phyloP scores from a whole-genome alignment of 2,797 vertebrate species.

The Dipus sagitta region DNA sequence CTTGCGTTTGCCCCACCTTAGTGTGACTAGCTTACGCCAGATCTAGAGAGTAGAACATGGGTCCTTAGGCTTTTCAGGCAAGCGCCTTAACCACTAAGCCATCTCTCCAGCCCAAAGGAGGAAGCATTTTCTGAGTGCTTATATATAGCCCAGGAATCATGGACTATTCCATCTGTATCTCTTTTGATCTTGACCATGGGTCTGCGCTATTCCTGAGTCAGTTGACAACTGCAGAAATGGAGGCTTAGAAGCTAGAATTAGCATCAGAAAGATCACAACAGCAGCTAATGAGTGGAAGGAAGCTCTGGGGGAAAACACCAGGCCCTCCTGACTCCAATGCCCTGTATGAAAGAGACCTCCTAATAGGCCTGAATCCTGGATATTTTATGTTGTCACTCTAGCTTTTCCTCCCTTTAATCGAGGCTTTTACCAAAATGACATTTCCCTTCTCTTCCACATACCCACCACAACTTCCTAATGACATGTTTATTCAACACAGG shows the following conservation, averaged over 20 bases:
- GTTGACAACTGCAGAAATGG: neutral
- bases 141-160: accelerated
- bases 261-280: neutral
- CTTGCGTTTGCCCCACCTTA: too few species aligned
- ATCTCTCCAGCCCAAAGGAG: neutral
- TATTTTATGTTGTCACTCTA: constrained; percentile 61
- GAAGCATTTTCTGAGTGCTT: neutral
- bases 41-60: too few species aligned
- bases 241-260: neutral
- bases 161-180: neutral
- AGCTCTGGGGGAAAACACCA: neutral
- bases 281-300: neutral
- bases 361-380: constrained; percentile 24
- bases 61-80: too few species aligned
- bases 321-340: neutral
- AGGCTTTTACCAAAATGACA: constrained; percentile 61
- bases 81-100: too few species aligned
- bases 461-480: neutral
- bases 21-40: too few species aligned
- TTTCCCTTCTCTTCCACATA: neutral
- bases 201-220: neutral
- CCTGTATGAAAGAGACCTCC: neutral
- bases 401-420: constrained; percentile 66
- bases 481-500: neutral
- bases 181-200: neutral